Evolutionary conservation across 2,113 vertebrate genomes (phyloP).

Genomic region (Hyla sarda): DNA sequence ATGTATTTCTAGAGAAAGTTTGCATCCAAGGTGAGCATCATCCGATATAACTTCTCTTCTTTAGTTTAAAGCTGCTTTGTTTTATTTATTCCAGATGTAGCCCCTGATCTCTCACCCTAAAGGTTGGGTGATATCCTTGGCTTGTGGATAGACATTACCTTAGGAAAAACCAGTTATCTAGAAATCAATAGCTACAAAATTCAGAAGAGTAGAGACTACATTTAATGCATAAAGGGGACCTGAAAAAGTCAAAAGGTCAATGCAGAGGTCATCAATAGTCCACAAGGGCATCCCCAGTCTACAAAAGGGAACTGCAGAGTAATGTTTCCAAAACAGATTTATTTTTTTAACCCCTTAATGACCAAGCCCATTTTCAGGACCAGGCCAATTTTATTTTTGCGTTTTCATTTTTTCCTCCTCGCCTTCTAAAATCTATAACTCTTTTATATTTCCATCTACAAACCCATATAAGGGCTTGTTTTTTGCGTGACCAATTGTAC

Average conservation of each 20-base stretch:
- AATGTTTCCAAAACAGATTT: not conserved
- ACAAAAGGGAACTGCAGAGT: not conserved
- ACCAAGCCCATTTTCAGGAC: too few species aligned
- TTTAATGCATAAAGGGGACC: not conserved
- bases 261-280: not conserved
- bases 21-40: not conserved
- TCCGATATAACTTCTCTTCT: not conserved
- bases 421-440: too few species aligned
- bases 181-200: not conserved
- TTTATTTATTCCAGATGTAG: conserved; percentile 3
- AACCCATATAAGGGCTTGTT: too few species aligned
- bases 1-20: not conserved
- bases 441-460: too few species aligned
- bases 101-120: not conserved
- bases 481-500: too few species aligned
- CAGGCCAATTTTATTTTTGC: too few species aligned
- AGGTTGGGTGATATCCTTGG: not conserved
- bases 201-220: not conserved
- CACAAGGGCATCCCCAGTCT: conserved; percentile 6
- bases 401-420: too few species aligned
- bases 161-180: conserved; percentile 4
- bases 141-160: not conserved
- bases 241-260: conserved; percentile 15
- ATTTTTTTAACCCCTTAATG: not conserved
- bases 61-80: not conserved